Percentiles rank a stretch among this genome's conserved stretches.
phyloP scores from a whole-genome alignment of 2,888 invertebrate species.

The Nomada ruficornis region DNA sequence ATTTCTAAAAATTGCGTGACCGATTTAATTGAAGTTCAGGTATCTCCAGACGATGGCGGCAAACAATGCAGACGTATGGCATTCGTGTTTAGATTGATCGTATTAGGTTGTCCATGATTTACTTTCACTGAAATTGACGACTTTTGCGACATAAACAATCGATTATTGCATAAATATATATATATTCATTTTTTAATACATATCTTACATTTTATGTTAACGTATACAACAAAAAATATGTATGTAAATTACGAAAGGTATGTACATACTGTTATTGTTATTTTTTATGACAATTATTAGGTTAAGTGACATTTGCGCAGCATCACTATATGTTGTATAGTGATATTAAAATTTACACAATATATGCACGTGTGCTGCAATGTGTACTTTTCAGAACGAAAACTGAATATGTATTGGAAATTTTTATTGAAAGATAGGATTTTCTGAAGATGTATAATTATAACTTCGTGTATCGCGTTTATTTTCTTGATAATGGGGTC shows the following conservation, averaged over 20 bases:
- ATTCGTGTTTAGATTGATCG: background rate
- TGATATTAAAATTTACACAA: background rate
- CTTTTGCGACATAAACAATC: background rate
- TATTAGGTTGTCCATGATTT: background rate
- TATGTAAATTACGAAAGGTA: background rate
- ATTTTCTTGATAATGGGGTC: background rate
- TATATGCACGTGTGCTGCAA: background rate
- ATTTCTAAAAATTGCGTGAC: background rate
- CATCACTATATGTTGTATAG: background rate
- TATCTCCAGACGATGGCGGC: conserved; percentile 32
- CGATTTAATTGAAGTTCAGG: background rate
- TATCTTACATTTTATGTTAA: background rate
- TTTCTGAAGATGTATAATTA: background rate
- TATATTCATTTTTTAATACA: background rate
- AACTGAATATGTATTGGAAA: background rate
- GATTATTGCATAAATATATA: background rate
- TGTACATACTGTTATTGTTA: background rate
- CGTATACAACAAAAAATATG: background rate
- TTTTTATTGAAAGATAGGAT: background rate
- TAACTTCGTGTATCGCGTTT: background rate
- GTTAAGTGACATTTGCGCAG: background rate
- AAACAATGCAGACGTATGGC: conserved; percentile 14
- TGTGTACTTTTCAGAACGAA: background rate
- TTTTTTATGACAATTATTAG: background rate
- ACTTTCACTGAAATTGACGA: background rate